Conservation (phyloP, 2,888 invertebrate genomes). For the Lasioglossum zephyrum region DNA sequence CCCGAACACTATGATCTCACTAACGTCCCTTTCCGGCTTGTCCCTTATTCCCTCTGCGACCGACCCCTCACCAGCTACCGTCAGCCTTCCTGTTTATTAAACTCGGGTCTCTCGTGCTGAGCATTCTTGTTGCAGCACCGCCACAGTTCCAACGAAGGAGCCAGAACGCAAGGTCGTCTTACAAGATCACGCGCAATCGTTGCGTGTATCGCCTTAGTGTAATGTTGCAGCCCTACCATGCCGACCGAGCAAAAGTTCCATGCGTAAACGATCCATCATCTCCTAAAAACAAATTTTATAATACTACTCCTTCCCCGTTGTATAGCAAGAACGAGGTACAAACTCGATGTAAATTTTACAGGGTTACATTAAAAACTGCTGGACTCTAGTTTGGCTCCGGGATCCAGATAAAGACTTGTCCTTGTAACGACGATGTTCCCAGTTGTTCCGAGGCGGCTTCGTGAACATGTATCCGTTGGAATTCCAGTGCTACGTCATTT, state of each 20-base stretch:
- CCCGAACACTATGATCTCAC: slow-evolving; percentile 37
- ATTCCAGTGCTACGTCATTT: slow-evolving; percentile 1
- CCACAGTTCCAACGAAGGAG: background rate
- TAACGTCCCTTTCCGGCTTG: slow-evolving; percentile 35
- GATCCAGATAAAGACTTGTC: background rate
- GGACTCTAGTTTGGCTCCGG: background rate
- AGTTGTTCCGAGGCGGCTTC: background rate
- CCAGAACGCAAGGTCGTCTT: background rate
- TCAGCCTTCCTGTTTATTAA: slow-evolving; percentile 14
- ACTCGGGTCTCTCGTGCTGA: background rate
- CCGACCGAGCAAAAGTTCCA: background rate
- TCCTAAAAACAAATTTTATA: too few relatives aligned
- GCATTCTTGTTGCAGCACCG: background rate
- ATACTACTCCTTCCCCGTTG: background rate
- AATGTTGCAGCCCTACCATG: background rate
- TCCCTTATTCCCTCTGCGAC: slow-evolving; percentile 35
- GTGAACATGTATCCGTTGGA: background rate
- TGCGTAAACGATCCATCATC: background rate
- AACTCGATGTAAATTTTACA: background rate
- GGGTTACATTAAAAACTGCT: background rate
- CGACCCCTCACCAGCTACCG: slow-evolving; percentile 25
- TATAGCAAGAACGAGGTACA: background rate
- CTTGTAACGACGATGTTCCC: background rate
- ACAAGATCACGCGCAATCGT: slow-evolving; percentile 21
- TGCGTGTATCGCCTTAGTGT: background rate